phyloP scores from a whole-genome alignment of 2,888 invertebrate species.

The Caenorhabditis japonica region DNA sequence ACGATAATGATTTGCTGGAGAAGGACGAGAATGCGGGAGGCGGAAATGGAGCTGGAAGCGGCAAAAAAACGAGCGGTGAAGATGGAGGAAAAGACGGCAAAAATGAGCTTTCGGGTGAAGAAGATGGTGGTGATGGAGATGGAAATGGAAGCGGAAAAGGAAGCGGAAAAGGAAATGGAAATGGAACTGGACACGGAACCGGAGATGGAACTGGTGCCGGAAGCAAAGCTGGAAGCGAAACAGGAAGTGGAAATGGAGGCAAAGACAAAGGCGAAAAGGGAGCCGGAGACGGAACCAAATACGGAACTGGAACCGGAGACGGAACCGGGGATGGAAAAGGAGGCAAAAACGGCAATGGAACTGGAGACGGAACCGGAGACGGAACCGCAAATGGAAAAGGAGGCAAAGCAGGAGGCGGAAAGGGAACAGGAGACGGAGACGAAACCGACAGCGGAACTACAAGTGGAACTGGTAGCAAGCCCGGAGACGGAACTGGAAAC shows the following conservation, averaged over 20 bases:
- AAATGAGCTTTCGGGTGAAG: too few relatives aligned
- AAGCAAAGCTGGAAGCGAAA: not conserved
- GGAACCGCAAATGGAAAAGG: not conserved
- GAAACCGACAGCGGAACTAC: constrained; percentile 8
- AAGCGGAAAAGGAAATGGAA: not conserved
- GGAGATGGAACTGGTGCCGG: not conserved
- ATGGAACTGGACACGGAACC: constrained; percentile 7
- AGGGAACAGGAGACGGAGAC: not conserved
- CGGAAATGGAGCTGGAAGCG: constrained; percentile 5
- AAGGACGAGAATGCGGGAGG: constrained; percentile 26
- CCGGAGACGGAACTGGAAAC: constrained; percentile 7
- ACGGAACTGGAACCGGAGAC: not conserved
- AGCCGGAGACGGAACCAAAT: constrained; percentile 9
- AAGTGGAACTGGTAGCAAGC: constrained; percentile 9
- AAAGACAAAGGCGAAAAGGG: not conserved
- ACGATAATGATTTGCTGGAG: constrained; percentile 34
- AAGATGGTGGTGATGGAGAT: not conserved
- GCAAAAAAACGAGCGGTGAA: not conserved
- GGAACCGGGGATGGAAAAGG: constrained; percentile 2
- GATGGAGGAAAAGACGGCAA: not conserved
- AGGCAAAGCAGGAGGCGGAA: constrained; percentile 5
- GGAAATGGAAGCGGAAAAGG: constrained; percentile 4
- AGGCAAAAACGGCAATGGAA: not conserved
- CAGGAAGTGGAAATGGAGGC: not conserved
- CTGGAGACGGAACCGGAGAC: constrained; percentile 2